phyloP scores from a whole-genome alignment of 2,113 vertebrate species.

The Cryptotis parvus region DNA sequence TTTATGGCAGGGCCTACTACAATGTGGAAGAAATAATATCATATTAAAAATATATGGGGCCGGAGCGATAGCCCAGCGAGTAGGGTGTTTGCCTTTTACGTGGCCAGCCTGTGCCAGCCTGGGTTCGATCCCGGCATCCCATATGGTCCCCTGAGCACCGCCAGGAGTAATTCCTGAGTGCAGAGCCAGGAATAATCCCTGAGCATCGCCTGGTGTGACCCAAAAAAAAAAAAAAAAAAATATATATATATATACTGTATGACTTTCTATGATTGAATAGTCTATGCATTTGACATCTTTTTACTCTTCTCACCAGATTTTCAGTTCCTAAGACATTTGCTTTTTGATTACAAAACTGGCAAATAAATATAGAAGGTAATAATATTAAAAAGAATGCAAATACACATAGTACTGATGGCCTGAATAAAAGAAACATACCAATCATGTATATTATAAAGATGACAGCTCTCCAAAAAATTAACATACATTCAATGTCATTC shows the following conservation, averaged over 20 bases:
- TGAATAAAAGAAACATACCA: conserved; percentile 21
- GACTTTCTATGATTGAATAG: neutral
- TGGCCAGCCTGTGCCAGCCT: no score
- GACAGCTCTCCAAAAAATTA: conserved; percentile 19
- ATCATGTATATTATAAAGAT: neutral
- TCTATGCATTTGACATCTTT: conserved; percentile 21
- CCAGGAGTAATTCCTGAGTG: no score
- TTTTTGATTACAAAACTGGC: neutral
- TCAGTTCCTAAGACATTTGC: neutral
- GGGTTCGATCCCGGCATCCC: no score
- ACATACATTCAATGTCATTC: neutral
- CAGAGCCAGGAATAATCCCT: no score
- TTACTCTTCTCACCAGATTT: neutral
- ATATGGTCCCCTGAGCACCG: no score
- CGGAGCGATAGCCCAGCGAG: no score
- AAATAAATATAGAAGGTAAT: neutral
- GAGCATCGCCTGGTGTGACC: no score
- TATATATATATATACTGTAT: neutral
- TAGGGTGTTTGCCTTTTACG: no score
- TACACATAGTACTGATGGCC: neutral
- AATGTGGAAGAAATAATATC: neutral
- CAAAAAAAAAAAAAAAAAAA: no score
- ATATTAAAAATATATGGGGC: conserved; percentile 1
- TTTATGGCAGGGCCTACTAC: neutral
- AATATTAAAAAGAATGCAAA: neutral